phyloP scores from a whole-genome alignment of 2,113 vertebrate species.

The Neolamprologus ventralis region DNA sequence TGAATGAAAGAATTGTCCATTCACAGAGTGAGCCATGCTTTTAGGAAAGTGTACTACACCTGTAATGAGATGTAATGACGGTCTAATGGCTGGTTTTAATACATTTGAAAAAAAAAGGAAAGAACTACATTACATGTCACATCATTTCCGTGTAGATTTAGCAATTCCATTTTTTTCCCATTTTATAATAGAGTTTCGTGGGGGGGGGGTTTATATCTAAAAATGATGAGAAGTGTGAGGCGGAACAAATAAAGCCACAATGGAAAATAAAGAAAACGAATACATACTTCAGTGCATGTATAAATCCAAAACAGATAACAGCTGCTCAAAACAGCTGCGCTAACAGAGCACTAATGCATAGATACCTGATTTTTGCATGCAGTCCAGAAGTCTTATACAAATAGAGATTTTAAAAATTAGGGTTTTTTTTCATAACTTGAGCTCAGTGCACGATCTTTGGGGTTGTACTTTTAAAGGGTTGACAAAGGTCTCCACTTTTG shows the following conservation, averaged over 20 bases:
- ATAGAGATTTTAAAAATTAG: neutral
- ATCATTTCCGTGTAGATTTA: neutral
- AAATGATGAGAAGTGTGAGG: neutral
- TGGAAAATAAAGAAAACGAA: neutral
- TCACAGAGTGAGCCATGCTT: conserved; percentile 31
- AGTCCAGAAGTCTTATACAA: neutral
- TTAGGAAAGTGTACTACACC: conserved; percentile 12
- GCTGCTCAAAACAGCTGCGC: neutral
- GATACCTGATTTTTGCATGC: neutral
- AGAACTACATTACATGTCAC: neutral
- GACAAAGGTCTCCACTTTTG: neutral
- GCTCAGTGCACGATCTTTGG: neutral
- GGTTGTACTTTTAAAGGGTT: neutral
- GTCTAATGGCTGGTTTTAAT: neutral
- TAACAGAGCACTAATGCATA: neutral
- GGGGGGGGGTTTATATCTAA: fast-evolving
- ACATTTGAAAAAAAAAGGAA: neutral
- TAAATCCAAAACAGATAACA: conserved; percentile 15
- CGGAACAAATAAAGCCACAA: conserved; percentile 8
- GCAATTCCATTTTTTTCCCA: neutral
- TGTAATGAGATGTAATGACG: conserved; percentile 8
- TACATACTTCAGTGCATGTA: conserved; percentile 5
- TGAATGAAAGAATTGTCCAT: conserved; percentile 4
- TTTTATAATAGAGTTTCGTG: neutral
- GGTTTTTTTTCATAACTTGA: neutral